phyloP scores from a whole-genome alignment of 2,888 invertebrate genomes.

The Phengaris arion region DNA sequence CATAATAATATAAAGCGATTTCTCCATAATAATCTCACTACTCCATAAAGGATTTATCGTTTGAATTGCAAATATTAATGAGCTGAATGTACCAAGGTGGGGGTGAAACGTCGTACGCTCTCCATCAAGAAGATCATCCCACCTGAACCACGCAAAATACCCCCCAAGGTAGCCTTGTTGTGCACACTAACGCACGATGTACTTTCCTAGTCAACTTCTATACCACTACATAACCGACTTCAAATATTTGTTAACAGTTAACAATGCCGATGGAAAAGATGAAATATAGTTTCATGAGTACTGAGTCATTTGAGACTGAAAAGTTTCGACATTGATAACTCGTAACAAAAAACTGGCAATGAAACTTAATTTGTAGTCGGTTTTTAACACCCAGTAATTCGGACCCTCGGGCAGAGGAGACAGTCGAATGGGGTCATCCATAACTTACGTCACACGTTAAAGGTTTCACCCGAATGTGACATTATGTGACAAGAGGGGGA shows the following conservation, averaged over 20 bases:
- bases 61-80: constrained; percentile 12
- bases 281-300: too few relatives aligned
- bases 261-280: not conserved
- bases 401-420: not conserved
- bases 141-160: constrained; percentile 62
- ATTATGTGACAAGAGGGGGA: too few relatives aligned
- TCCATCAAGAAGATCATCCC: constrained; percentile 77
- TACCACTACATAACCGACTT: not conserved
- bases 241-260: not conserved
- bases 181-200: not conserved
- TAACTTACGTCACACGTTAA: too few relatives aligned
- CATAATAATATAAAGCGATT: too few relatives aligned
- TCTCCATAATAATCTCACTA: too few relatives aligned
- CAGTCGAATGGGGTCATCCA: not conserved
- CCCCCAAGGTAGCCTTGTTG: constrained; percentile 52
- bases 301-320: too few relatives aligned
- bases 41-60: too few relatives aligned
- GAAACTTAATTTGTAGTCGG: too few relatives aligned
- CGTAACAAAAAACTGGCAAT: not conserved
- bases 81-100: constrained; percentile 16
- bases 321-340: not conserved
- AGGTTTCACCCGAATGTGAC: too few relatives aligned
- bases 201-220: too few relatives aligned
- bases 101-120: constrained; percentile 70
- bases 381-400: not conserved